Conservation (phyloP, 2,888 invertebrate species). For the Meteorus cinctellus region DNA sequence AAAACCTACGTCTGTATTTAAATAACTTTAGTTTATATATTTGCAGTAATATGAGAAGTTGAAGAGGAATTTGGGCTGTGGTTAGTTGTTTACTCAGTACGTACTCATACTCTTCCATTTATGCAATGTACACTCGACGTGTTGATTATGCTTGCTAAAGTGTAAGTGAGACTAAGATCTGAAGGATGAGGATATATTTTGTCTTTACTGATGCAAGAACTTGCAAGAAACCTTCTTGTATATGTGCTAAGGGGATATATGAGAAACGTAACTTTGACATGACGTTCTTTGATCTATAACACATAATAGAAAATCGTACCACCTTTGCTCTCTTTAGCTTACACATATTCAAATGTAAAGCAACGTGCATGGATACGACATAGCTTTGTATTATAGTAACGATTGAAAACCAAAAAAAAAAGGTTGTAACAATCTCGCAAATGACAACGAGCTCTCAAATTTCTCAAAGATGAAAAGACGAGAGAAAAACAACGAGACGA, state of each 20-base stretch:
- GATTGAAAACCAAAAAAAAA: neutral
- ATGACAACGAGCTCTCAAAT: neutral
- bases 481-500: too few relatives aligned
- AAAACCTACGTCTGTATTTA: too few relatives aligned
- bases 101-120: neutral
- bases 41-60: slow-evolving; percentile 5
- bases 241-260: neutral
- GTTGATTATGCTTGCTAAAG: neutral
- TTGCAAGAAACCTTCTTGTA: neutral
- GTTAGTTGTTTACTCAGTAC: neutral
- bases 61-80: neutral
- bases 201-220: neutral
- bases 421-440: neutral
- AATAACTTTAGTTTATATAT: too few relatives aligned
- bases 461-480: neutral
- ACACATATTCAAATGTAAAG: neutral
- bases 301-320: neutral
- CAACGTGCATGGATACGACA: neutral
- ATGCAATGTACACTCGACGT: neutral
- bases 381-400: neutral
- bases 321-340: neutral
- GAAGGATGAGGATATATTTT: neutral
- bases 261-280: neutral
- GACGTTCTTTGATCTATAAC: neutral
- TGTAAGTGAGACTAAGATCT: neutral